A percentile compares a stretch with the other conserved stretches of the same genome.
phyloP scores from a whole-genome alignment of 2,888 invertebrate genomes.

The Frankliniella fusca region DNA sequence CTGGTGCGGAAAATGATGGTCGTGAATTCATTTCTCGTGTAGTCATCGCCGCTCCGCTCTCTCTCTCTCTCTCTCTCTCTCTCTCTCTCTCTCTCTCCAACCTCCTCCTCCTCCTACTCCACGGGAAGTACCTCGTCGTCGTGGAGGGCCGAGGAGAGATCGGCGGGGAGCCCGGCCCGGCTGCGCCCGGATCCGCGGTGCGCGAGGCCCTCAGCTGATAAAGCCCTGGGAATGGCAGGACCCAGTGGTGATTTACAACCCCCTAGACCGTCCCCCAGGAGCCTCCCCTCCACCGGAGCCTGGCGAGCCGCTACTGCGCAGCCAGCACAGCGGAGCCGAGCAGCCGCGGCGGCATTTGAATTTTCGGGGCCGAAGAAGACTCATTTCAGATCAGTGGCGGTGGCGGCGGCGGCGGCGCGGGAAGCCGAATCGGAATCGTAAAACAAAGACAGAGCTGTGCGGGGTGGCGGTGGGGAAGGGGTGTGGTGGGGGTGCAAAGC shows the following conservation, averaged over 20 bases:
- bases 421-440: not conserved
- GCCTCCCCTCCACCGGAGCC: not conserved
- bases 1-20: not conserved
- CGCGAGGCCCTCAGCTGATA: conserved; percentile 16
- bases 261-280: not conserved
- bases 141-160: too few species aligned
- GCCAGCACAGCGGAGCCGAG: not conserved
- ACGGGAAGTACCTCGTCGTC: not conserved
- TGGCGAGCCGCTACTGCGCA: not conserved
- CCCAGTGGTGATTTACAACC: conserved; percentile 20
- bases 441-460: not conserved
- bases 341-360: conserved; percentile 3
- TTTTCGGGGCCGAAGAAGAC: not conserved
- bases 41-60: not conserved
- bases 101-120: not conserved
- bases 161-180: too few species aligned
- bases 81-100: not conserved
- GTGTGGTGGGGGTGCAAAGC: not conserved
- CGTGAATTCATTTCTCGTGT: conserved; percentile 5
- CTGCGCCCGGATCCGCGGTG: not conserved
- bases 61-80: not conserved
- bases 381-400: not conserved
- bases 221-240: conserved; percentile 24
- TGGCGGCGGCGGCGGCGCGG: not conserved
- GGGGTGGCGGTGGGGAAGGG: not conserved